phyloP scores from a whole-genome alignment of 2,113 vertebrate species.

The Casuarius casuarius region DNA sequence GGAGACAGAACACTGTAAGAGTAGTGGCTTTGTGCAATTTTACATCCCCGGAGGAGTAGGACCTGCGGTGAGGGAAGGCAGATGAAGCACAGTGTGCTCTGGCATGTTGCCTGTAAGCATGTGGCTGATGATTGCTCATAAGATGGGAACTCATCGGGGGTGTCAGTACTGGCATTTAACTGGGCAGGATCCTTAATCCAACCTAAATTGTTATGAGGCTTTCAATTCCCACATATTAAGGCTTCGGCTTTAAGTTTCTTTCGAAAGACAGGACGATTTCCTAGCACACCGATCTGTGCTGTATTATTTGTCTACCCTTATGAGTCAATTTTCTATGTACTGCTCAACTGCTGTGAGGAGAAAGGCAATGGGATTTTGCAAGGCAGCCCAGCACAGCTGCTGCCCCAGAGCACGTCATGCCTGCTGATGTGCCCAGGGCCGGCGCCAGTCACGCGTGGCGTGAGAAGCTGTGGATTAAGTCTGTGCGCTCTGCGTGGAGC shows the following conservation, averaged over 20 bases:
- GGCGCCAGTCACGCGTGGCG: no score
- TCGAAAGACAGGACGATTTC: conserved; percentile 31
- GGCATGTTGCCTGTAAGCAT: background rate
- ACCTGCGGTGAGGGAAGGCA: background rate
- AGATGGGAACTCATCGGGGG: conserved; percentile 5
- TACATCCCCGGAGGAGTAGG: background rate
- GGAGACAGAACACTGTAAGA: background rate
- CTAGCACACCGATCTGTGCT: background rate
- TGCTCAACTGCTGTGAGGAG: conserved; percentile 11
- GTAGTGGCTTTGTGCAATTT: background rate
- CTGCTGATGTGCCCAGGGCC: no score
- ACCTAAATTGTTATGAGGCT: conserved; percentile 49
- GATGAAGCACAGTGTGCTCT: background rate
- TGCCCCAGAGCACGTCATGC: rapidly evolving
- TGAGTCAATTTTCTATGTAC: conserved; percentile 49
- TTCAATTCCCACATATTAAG: conserved; percentile 59
- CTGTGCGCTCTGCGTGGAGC: rapidly evolving
- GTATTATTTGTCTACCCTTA: conserved; percentile 45
- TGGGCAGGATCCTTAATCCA: conserved; percentile 53
- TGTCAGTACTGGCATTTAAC: conserved; percentile 37
- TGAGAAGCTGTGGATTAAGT: no score
- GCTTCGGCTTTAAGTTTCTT: conserved; percentile 36
- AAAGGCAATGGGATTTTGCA: background rate
- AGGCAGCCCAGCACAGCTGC: rapidly evolving
- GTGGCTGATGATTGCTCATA: background rate